Percentiles rank a stretch among this genome's conserved stretches.
These are phyloP conservation scores for Ametastegia equiseti DNA, from an alignment of 2,888 invertebrate species.

Conservation along the genomic window DNA sequence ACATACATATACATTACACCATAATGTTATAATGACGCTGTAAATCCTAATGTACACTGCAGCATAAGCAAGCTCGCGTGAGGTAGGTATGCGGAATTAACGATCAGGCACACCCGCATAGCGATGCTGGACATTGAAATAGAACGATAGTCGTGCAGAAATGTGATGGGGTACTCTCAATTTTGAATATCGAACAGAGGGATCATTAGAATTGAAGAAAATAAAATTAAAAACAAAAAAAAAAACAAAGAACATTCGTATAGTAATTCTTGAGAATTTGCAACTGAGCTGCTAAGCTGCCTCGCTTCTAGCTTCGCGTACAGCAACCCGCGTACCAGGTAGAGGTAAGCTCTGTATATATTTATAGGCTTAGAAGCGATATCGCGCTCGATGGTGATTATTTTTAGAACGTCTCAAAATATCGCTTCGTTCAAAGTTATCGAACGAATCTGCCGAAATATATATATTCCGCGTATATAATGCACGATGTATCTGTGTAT, in stretches of 20 bases:
- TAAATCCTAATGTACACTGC: background rate
- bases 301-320: background rate
- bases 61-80: background rate
- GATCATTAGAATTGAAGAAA: background rate
- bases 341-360: slow-evolving; percentile 42
- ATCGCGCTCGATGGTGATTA: slow-evolving; percentile 44
- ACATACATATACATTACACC: background rate
- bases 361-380: slow-evolving; percentile 41
- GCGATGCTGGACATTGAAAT: background rate
- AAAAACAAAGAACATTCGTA: no score
- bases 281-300: no score
- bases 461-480: background rate
- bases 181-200: background rate
- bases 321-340: slow-evolving; percentile 28
- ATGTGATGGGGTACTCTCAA: background rate
- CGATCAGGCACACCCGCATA: background rate
- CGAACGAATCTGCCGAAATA: slow-evolving; percentile 35
- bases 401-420: slow-evolving; percentile 43
- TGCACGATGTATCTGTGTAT: slow-evolving; percentile 1
- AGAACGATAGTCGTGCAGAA: background rate
- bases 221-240: no score
- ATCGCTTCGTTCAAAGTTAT: slow-evolving; percentile 36
- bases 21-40: background rate
- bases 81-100: no score
- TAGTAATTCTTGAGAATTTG: background rate